Evolutionary conservation across 2,797 vertebrate species (phyloP), one percentile per base, ranked within the genome.

Genomic region (Propithecus perrieri): DNA sequence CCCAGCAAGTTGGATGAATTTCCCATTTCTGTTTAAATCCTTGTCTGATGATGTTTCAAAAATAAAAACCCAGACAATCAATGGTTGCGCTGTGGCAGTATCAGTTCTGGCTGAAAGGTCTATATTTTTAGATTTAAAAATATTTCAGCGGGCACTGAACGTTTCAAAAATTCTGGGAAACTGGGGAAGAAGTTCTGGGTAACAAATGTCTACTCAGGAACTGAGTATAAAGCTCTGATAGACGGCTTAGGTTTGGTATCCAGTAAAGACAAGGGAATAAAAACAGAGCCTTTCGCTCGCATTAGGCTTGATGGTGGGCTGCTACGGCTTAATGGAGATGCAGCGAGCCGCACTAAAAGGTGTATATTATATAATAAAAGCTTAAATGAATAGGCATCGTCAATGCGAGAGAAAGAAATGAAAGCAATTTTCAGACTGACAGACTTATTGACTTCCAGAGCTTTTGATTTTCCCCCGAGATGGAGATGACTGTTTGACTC

Each of bases 321-420:
- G 95, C 65, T 96, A 98, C 98, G 98, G 95, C 81, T 83, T 98
- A 98, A 98, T 90, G 96, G 96, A 98, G 94, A 97, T 79, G 98
- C 55, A 75, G 28, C 85, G 72, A 98, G 94, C 67, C n/a, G 26
- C 48, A 96, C 74, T 80, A 97, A 96, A 97, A 94, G 78, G 79
- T 91, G 87, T 89, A 9, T 53, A 53, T 61, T 91, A 72, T 38
- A 95, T 83, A 96, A 96, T 28, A 95, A 71, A 95, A 72, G 4
- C 46, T 57, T 61, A 78, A 93, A 57, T 38, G 78, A 63, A 83
- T 14, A 78, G 9, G 3, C 57, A 41, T 83, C 53, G 28, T 41
- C 38, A 50, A 33, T 4, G 8, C 87, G 11, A 20, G 12, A 86
- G 12, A 55, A 87, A 41, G 85, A 96, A 85, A 95, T 92, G 80